A percentile compares a stretch with the other conserved stretches of the same genome.
Conservation (phyloP, 2,888 invertebrate species). For the Elmis aenea region DNA sequence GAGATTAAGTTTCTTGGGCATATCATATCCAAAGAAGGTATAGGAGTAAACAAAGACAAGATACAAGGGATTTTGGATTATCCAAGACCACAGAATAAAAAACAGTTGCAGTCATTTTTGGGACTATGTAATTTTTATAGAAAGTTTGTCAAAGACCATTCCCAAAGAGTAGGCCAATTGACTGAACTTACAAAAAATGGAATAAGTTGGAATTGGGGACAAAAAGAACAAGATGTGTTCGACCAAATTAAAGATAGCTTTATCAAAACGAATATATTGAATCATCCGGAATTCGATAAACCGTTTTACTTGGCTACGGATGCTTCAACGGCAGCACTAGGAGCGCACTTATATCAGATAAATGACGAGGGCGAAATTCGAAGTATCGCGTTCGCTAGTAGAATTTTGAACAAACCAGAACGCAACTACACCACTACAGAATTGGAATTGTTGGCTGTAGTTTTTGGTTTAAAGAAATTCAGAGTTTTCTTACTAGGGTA, state of each 20-base stretch:
- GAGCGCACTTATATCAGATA: constrained; percentile 8
- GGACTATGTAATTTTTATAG: constrained; percentile 22
- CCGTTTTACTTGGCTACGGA: constrained; percentile 5
- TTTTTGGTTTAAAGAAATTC: constrained; percentile 6
- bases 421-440: constrained; percentile 6
- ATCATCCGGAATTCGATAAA: constrained; percentile 7
- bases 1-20: constrained; percentile 27
- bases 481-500: constrained; percentile 4
- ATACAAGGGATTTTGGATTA: constrained; percentile 22
- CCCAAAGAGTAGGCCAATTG: neutral
- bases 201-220: constrained; percentile 1
- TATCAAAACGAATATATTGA: neutral
- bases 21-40: constrained; percentile 18
- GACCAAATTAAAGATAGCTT: constrained; percentile 4
- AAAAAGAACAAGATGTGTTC: constrained; percentile 1
- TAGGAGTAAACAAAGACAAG: constrained; percentile 23
- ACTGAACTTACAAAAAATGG: constrained; percentile 3
- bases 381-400: constrained; percentile 9
- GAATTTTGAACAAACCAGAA: constrained; percentile 3
- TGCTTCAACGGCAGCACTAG: constrained; percentile 13
- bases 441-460: constrained; percentile 8
- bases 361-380: neutral
- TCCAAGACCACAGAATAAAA: constrained; percentile 15
- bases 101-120: constrained; percentile 19
- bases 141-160: constrained; percentile 11